A percentile compares a stretch with the other conserved stretches of the same genome.
Conservation (phyloP, 2,888 invertebrate genomes). For the Laspeyria flexula region DNA sequence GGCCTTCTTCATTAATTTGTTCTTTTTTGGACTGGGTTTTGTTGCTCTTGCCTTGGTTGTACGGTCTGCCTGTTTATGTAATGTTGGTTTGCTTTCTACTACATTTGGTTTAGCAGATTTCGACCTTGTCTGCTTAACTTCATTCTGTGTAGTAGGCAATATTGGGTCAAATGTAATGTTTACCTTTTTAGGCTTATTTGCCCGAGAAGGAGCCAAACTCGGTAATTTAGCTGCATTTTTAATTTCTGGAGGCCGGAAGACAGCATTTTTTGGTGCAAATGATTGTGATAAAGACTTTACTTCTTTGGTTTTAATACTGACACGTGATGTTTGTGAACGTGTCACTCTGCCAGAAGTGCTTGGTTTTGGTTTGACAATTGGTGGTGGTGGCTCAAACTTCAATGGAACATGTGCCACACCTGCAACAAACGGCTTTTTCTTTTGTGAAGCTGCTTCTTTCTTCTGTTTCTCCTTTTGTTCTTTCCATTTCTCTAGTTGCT, state of each 20-base stretch:
- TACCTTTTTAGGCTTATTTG: slow-evolving; percentile 41
- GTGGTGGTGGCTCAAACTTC: slow-evolving; percentile 67
- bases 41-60: slow-evolving; percentile 34
- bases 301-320: slow-evolving; percentile 19
- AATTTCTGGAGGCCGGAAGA: slow-evolving; percentile 78
- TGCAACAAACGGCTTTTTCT: slow-evolving; percentile 73
- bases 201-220: slow-evolving; percentile 44
- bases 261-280: slow-evolving; percentile 84
- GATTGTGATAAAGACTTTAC: slow-evolving; percentile 47
- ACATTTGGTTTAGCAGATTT: slow-evolving; percentile 22
- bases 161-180: slow-evolving; percentile 54
- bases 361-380: slow-evolving; percentile 53
- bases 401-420: slow-evolving; percentile 62
- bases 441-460: slow-evolving; percentile 59
- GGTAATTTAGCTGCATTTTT: slow-evolving; percentile 53
- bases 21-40: slow-evolving; percentile 29
- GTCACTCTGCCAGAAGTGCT: slow-evolving; percentile 72
- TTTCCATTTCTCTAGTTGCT: slow-evolving; percentile 77
- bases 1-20: slow-evolving; percentile 7
- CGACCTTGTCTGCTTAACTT: slow-evolving; percentile 22
- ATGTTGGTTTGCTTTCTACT: slow-evolving; percentile 21
- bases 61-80: slow-evolving; percentile 26
- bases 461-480: slow-evolving; percentile 73
- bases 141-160: slow-evolving; percentile 34
- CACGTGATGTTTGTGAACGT: slow-evolving; percentile 61